phyloP scores from a whole-genome alignment of 2,113 vertebrate species.

The Corythoichthys haematopterus region DNA sequence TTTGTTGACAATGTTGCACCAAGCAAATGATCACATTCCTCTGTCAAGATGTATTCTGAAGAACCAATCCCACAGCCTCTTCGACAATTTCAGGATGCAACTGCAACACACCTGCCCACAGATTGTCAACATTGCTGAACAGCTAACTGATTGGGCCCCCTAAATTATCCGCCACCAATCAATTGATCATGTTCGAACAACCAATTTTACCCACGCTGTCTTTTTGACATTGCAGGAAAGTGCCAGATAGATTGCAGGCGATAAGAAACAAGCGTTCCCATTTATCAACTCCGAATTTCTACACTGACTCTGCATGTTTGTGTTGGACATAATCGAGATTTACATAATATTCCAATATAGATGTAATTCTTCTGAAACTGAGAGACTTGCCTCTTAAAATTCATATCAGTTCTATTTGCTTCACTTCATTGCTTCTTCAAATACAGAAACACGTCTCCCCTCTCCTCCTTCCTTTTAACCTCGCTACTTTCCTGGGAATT shows the following conservation, averaged over 20 bases:
- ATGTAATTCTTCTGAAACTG: neutral
- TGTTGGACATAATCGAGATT: neutral
- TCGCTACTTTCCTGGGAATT: slow-evolving; percentile 19
- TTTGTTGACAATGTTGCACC: too few species aligned
- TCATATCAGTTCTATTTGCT: slow-evolving; percentile 6
- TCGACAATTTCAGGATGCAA: too few species aligned
- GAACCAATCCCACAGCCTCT: too few species aligned
- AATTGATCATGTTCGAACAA: neutral
- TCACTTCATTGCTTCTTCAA: slow-evolving; percentile 23
- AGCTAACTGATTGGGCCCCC: neutral
- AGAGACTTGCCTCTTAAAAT: slow-evolving; percentile 20
- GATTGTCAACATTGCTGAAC: too few species aligned
- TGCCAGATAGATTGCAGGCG: slow-evolving; percentile 1
- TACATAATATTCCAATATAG: neutral
- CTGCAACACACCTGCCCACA: too few species aligned
- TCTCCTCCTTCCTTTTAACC: slow-evolving; percentile 18
- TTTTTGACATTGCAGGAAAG: neutral
- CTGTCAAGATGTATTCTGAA: too few species aligned
- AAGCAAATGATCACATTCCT: too few species aligned
- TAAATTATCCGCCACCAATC: neutral
- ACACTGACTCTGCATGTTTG: neutral
- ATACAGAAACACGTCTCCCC: slow-evolving; percentile 13
- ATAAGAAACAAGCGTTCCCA: neutral
- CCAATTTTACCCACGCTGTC: neutral
- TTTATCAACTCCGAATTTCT: slow-evolving; percentile 1